Percentiles rank a stretch among this genome's conserved stretches.
Conservation (phyloP, 92 coral and sea anemone genomes). For the Palythoa caribaeorum region DNA sequence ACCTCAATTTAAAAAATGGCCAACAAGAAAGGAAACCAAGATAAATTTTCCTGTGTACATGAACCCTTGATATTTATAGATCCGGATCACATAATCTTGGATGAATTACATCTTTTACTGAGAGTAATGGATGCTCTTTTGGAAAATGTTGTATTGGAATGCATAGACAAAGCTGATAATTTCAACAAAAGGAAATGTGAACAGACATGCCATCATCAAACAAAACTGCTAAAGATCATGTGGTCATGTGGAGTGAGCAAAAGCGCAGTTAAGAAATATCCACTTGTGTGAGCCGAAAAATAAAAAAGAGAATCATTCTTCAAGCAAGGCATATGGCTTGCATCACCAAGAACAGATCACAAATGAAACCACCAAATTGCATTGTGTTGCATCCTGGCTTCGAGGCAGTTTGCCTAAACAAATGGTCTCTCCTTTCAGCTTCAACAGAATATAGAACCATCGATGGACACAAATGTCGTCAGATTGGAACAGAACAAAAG, state of each 20-base stretch:
- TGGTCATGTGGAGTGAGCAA: slow-evolving; percentile 58
- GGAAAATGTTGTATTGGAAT: background rate
- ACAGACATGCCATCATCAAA: slow-evolving; percentile 43
- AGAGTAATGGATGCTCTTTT: slow-evolving; percentile 67
- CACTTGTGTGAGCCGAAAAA: too few species aligned
- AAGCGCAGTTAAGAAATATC: too few species aligned
- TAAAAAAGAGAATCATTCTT: too few species aligned
- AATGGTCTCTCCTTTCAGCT: too few species aligned
- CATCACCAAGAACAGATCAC: too few species aligned
- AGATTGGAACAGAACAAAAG: too few species aligned
- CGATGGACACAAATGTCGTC: too few species aligned
- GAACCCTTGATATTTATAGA: slow-evolving; percentile 69
- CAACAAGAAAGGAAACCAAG: slow-evolving; percentile 52
- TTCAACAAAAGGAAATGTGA: slow-evolving; percentile 56
- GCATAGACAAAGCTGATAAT: slow-evolving; percentile 44
- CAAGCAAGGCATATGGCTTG: too few species aligned
- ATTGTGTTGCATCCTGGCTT: too few species aligned
- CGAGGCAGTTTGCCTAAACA: too few species aligned
- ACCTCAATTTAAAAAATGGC: slow-evolving; percentile 50
- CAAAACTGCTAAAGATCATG: slow-evolving; percentile 52
- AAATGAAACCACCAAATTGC: too few species aligned
- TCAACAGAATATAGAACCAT: too few species aligned
- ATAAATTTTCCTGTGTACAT: slow-evolving; percentile 68
- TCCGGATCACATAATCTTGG: slow-evolving; percentile 67
- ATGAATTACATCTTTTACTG: slow-evolving; percentile 71